phyloP scores from a whole-genome alignment of 2,113 vertebrate species.

The Progne subis region DNA sequence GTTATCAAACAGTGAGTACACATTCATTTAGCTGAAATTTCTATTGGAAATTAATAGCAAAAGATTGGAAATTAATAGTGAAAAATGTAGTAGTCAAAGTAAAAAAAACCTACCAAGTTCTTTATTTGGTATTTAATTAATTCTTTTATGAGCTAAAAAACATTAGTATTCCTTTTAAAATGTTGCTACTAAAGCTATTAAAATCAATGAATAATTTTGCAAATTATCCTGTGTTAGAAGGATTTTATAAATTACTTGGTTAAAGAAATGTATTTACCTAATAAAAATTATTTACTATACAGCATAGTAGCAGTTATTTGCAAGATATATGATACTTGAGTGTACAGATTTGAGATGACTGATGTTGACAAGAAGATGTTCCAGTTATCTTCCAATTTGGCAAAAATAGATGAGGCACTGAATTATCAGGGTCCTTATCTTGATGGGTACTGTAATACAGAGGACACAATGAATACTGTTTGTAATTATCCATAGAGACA shows the following conservation, averaged over 20 bases:
- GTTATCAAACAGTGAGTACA: background rate
- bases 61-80: background rate
- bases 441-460: background rate
- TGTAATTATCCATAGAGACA: background rate
- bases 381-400: background rate
- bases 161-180: background rate
- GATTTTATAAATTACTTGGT: background rate
- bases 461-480: background rate
- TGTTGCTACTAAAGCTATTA: background rate
- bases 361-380: background rate
- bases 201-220: background rate
- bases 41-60: background rate
- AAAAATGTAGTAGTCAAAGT: background rate
- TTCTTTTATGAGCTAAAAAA: background rate
- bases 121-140: background rate
- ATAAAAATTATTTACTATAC: background rate
- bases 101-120: background rate
- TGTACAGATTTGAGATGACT: background rate
- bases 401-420: background rate
- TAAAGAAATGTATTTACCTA: background rate
- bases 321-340: background rate
- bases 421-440: background rate
- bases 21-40: background rate
- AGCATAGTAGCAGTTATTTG: background rate
- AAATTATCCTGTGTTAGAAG: background rate